phyloP scores from a whole-genome alignment of 1,140 invertebrate species.

The Pachypeltis micranthus region DNA sequence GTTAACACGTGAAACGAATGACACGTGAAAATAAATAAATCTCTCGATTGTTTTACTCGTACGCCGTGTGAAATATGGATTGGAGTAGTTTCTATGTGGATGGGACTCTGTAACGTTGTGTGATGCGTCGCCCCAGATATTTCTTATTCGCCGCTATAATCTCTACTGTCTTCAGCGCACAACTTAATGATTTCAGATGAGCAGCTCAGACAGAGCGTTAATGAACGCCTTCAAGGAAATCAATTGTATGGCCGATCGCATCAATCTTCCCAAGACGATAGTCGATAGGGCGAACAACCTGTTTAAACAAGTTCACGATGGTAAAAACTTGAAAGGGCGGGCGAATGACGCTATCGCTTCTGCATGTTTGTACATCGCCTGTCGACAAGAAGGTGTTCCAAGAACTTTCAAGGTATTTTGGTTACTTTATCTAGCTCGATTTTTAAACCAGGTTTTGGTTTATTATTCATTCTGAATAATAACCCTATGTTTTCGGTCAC shows the following conservation, averaged over 20 bases:
- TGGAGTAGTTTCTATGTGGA: too few species aligned
- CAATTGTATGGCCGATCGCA: constrained; percentile 91
- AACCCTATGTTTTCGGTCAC: too few species aligned
- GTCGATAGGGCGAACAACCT: constrained; percentile 89
- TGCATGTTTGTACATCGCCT: constrained; percentile 97
- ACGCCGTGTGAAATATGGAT: too few species aligned
- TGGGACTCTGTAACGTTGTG: too few species aligned
- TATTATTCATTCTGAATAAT: too few species aligned
- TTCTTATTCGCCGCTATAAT: too few species aligned
- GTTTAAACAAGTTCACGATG: constrained; percentile 97
- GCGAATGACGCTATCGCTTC: constrained; percentile 94
- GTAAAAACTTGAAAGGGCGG: constrained; percentile 83
- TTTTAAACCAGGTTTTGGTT: background rate
- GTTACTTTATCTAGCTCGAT: background rate
- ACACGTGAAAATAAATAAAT: too few species aligned
- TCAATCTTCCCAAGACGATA: constrained; percentile 90
- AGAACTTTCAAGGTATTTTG: constrained; percentile 88
- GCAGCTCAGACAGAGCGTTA: constrained; percentile 83
- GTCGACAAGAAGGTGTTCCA: constrained; percentile 94
- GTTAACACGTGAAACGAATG: too few species aligned
- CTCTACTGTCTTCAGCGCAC: too few species aligned
- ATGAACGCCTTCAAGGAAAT: constrained; percentile 96
- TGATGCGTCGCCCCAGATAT: too few species aligned
- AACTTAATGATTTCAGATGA: too few species aligned
- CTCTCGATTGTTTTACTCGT: too few species aligned